Conservation (phyloP, 2,888 invertebrate genomes). For the Idaea aversata region DNA sequence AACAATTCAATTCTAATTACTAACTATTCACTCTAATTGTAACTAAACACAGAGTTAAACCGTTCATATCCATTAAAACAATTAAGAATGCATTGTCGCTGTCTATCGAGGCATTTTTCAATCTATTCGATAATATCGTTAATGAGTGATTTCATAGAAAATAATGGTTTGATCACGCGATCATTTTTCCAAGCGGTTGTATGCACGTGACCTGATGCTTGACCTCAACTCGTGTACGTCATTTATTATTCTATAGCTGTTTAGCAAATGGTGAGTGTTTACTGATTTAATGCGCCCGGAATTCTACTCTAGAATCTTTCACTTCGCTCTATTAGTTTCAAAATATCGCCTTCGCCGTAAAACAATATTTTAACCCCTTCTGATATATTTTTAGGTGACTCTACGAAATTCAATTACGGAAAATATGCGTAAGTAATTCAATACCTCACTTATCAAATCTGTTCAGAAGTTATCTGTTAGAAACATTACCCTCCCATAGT, state of each 20-base stretch:
- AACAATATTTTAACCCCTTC: too few relatives aligned
- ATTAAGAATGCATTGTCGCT: slow-evolving; percentile 9
- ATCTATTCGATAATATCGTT: slow-evolving; percentile 22
- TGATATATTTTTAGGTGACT: too few relatives aligned
- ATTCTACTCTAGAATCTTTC: too few relatives aligned
- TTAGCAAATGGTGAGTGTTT: background rate
- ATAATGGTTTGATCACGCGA: background rate
- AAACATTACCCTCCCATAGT: too few relatives aligned
- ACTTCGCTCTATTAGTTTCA: too few relatives aligned
- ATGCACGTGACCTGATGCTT: background rate
- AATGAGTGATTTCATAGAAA: background rate
- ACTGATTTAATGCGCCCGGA: too few relatives aligned
- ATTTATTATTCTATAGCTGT: background rate
- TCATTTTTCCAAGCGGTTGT: background rate
- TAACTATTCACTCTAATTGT: background rate
- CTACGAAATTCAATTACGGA: too few relatives aligned
- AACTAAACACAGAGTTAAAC: background rate
- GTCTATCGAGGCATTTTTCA: slow-evolving; percentile 27
- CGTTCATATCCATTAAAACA: background rate
- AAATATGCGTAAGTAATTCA: too few relatives aligned
- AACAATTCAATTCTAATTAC: too few relatives aligned
- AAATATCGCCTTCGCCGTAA: too few relatives aligned
- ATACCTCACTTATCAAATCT: too few relatives aligned
- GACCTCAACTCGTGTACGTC: background rate
- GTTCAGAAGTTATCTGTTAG: too few relatives aligned